A percentile compares a stretch with the other conserved stretches of the same genome.
Evolutionary conservation across 2,113 vertebrate genomes (phyloP).

Genomic region (Junco hyemalis): DNA sequence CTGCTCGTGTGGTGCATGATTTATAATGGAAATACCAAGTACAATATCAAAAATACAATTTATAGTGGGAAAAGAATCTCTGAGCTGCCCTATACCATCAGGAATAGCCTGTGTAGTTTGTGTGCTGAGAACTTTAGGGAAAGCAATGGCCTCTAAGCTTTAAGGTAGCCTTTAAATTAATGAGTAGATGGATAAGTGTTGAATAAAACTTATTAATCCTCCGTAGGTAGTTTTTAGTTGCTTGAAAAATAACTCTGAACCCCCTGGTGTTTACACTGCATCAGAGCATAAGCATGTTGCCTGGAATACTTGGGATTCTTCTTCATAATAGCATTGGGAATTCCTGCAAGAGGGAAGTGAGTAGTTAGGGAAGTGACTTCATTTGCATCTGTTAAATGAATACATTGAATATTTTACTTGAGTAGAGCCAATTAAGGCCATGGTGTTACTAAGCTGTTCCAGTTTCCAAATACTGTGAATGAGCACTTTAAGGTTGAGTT

Average conservation of each 20-base stretch:
- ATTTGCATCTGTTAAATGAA: background rate
- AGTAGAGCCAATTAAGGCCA: background rate
- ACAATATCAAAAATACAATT: background rate
- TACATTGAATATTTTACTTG: background rate
- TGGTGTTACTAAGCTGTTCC: background rate
- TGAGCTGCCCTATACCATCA: background rate
- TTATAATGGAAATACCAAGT: background rate
- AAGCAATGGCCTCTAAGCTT: slow-evolving; percentile 65
- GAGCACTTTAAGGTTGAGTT: slow-evolving; percentile 63
- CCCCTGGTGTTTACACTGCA: slow-evolving; percentile 40
- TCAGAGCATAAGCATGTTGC: slow-evolving; percentile 29
- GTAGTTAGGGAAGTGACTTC: background rate
- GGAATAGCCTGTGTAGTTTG: slow-evolving; percentile 46
- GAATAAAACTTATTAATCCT: slow-evolving; percentile 46
- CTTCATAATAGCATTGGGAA: background rate
- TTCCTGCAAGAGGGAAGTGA: slow-evolving; percentile 16
- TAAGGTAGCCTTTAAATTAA: slow-evolving; percentile 61
- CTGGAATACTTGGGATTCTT: slow-evolving; percentile 35
- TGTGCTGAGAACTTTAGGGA: slow-evolving; percentile 42
- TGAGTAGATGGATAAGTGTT: slow-evolving; percentile 25
- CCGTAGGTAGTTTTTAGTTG: slow-evolving; percentile 54
- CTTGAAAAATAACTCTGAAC: slow-evolving; percentile 38
- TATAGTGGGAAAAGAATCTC: background rate
- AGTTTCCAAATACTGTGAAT: slow-evolving; percentile 46
- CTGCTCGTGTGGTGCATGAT: background rate